A percentile compares a stretch with the other conserved stretches of the same genome.
Conservation (phyloP, 2,888 invertebrate species). For the Lysandra coridon region DNA sequence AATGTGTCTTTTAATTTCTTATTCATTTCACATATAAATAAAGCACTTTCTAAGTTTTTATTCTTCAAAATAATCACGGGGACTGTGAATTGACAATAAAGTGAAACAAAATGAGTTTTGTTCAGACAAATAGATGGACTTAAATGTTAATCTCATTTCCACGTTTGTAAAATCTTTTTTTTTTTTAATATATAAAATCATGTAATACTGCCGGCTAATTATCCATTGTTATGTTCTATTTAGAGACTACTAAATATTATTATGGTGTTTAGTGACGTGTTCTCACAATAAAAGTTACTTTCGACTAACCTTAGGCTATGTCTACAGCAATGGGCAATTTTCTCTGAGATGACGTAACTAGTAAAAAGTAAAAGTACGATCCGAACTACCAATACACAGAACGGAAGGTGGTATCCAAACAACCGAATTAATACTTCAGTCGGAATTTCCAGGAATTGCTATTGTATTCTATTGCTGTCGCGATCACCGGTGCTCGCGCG, state of each 20-base stretch:
- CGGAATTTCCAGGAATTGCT: too few relatives aligned
- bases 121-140: neutral
- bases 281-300: neutral
- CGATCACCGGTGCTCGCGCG: too few relatives aligned
- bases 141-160: neutral
- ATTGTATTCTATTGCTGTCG: too few relatives aligned
- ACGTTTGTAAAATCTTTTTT: neutral
- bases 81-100: neutral
- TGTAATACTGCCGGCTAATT: neutral
- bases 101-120: neutral
- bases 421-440: too few relatives aligned
- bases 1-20: neutral
- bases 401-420: neutral
- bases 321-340: neutral
- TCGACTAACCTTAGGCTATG: neutral
- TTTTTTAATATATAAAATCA: neutral
- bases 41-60: neutral
- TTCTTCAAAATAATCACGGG: neutral
- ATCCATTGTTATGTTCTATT: neutral
- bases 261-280: neutral
- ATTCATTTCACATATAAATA: neutral
- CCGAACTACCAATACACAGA: neutral
- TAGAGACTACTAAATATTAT: neutral
- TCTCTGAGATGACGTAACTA: neutral
- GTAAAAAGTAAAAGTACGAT: neutral